Conservation (phyloP, 2,888 invertebrate genomes). For the Agrypnus murinus region DNA sequence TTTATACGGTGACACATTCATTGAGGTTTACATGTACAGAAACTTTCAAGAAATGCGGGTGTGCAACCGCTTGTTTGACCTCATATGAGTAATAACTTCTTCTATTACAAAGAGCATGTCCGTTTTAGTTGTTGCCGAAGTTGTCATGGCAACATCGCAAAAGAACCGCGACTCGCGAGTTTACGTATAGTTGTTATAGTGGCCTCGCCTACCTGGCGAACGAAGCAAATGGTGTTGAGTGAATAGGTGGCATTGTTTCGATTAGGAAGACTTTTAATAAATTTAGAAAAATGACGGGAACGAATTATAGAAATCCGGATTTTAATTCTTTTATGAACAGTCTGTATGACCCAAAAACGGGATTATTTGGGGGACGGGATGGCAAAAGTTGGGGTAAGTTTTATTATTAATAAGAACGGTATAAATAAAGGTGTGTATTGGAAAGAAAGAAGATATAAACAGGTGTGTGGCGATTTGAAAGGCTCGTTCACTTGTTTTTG, state of each 20-base stretch:
- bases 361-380: constrained; percentile 78
- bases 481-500: constrained; percentile 25
- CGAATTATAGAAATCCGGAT: constrained; percentile 18
- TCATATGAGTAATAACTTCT: not conserved
- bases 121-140: constrained; percentile 2
- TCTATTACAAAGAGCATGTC: not conserved
- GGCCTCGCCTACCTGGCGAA: constrained; percentile 50
- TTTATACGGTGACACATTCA: too few relatives aligned
- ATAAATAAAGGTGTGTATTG: constrained; percentile 22
- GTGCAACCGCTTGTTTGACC: not conserved
- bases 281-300: constrained; percentile 38
- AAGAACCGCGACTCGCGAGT: constrained; percentile 25
- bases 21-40: too few relatives aligned
- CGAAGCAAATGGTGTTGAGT: constrained; percentile 13
- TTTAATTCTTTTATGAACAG: constrained; percentile 9
- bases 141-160: constrained; percentile 28
- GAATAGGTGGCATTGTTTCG: constrained; percentile 31
- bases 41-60: too few relatives aligned
- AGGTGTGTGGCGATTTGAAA: constrained; percentile 12
- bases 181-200: constrained; percentile 11
- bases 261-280: not conserved
- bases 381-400: constrained; percentile 80
- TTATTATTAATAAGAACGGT: constrained; percentile 4
- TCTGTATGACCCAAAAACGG: constrained; percentile 75
- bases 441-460: constrained; percentile 6